Evolutionary conservation across 1,140 invertebrate species (phyloP).

Genomic region (Drosophila pectinifera): DNA sequence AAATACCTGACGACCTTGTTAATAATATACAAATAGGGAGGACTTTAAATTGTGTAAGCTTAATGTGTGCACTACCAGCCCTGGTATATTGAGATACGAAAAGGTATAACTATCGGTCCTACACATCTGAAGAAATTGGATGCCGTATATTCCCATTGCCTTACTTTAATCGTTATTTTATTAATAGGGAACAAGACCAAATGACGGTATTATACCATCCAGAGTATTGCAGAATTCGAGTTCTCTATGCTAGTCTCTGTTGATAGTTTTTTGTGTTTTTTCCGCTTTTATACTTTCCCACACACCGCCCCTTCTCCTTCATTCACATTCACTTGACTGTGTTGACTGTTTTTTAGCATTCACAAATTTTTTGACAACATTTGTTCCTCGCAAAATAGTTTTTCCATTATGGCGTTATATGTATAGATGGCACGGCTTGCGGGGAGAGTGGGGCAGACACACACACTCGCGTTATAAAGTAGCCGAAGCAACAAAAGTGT

Average conservation of each 20-base stretch:
- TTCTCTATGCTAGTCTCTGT: background rate
- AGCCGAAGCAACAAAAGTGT: slow-evolving; percentile 81
- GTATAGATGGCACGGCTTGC: slow-evolving; percentile 8
- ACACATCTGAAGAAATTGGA: no score
- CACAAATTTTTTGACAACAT: slow-evolving; percentile 82
- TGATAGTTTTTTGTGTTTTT: slow-evolving; percentile 11
- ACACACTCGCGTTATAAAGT: slow-evolving; percentile 60
- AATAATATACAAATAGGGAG: no score
- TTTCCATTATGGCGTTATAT: slow-evolving; percentile 72
- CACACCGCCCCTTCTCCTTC: slow-evolving; percentile 6
- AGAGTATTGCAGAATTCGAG: slow-evolving; percentile 5
- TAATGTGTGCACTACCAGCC: no score
- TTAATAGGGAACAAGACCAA: no score
- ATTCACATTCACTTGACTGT: slow-evolving; percentile 52
- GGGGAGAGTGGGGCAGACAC: background rate
- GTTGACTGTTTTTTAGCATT: slow-evolving; percentile 79
- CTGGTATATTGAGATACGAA: no score
- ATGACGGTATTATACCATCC: background rate
- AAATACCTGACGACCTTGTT: no score
- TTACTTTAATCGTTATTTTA: no score
- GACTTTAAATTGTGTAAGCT: no score
- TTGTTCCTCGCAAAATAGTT: slow-evolving; percentile 77
- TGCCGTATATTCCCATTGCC: no score
- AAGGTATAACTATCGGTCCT: no score
- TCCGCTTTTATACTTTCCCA: slow-evolving; percentile 30